Evolutionary conservation across 1,140 invertebrate species (phyloP).

Genomic region (Sipha flava): DNA sequence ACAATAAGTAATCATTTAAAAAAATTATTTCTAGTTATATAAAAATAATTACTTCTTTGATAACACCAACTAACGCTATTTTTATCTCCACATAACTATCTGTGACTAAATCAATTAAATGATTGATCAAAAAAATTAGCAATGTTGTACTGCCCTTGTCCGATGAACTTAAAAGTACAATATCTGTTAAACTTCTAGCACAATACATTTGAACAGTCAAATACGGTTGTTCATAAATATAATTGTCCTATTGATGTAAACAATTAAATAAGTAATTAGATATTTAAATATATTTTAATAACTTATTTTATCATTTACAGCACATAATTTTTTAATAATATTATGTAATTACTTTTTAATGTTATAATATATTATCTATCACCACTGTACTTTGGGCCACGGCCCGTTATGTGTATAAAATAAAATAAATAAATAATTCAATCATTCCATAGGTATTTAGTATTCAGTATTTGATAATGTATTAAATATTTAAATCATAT

Average conservation of each 20-base stretch:
- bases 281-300: too few species aligned
- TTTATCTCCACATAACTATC: background rate
- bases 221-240: background rate
- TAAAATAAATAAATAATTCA: too few species aligned
- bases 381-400: too few species aligned
- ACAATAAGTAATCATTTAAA: background rate
- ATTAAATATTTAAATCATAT: too few species aligned
- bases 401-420: too few species aligned
- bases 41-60: constrained; percentile 1
- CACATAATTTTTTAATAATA: too few species aligned
- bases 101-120: constrained; percentile 3
- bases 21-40: background rate
- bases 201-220: background rate
- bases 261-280: too few species aligned
- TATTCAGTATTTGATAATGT: too few species aligned
- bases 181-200: background rate
- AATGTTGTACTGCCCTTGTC: constrained; percentile 6
- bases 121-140: constrained; percentile 11
- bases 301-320: too few species aligned
- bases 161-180: background rate
- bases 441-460: too few species aligned
- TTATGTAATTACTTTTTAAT: too few species aligned
- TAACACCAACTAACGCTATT: background rate
- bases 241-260: background rate
- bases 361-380: too few species aligned